Evolutionary conservation across 2,797 vertebrate species (phyloP), one percentile per base, ranked within the genome.

Genomic region (Eulemur rubriventer): DNA sequence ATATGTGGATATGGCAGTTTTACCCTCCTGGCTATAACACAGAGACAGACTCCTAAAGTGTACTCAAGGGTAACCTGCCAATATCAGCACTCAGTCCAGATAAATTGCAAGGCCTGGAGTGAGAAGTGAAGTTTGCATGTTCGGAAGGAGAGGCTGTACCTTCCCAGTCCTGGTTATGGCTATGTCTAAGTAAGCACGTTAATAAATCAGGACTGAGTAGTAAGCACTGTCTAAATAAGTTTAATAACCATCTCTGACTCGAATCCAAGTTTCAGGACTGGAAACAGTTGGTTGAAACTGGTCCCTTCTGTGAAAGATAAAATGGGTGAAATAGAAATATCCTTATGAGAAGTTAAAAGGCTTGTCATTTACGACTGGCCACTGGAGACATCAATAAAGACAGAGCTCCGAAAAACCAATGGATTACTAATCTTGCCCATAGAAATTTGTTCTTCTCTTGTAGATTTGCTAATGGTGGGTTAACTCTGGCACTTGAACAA

Each of bases 1-100:
- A 98, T 79, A 87, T 98, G 96, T 90, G 96, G 79, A 12, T 73
- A n/a, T 28, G 75, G 91, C 10, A 78, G 59, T 55, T 90, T 67
- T 75, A 96, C 50, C 65, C 94, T 97, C 89, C n/a, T 75, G 81
- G 83, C 46, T 89, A 1, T 76, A 59, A 80, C 86, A 93, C 82
- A 88, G 96, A 93, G 48, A 57, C 59, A 94, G 85, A 80, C 89
- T 95, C 91, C 93, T 72, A 78, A 78, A 69, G 65, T 50, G 38
- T 55, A 82, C 69, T 80, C 75, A 88, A 33, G 61, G 65, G 48
- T 78, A 76, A 91, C 72, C 94, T 92, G 94, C 93, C 93, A 97
- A 72, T 48, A 86, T 73, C 95, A 96, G 79, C 46, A 70, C 86
- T 97, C 61, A 3, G 30, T 94, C 91, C 82, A 96, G 59, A 96